phyloP scores from a whole-genome alignment of 2,113 vertebrate genomes.

The Perca fluviatilis region DNA sequence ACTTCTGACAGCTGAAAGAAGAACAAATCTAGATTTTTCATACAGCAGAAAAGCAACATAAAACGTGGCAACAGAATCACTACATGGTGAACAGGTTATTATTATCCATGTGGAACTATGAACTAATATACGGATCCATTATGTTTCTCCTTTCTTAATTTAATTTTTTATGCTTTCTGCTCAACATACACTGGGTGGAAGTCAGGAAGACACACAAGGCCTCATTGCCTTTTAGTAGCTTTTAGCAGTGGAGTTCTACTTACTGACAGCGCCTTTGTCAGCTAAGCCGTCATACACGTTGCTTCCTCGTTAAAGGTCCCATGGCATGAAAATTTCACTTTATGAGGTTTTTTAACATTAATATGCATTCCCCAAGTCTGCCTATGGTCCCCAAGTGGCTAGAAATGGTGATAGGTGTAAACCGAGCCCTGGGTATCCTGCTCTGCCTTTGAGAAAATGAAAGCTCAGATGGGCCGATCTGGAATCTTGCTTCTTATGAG shows the following conservation, averaged over 20 bases:
- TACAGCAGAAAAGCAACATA: background rate
- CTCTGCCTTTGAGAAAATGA: too few relatives aligned
- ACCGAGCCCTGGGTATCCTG: too few relatives aligned
- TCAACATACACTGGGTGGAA: background rate
- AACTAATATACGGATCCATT: background rate
- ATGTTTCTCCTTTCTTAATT: background rate
- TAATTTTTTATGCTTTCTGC: background rate
- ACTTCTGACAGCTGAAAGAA: slow-evolving; percentile 18
- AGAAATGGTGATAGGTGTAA: too few relatives aligned
- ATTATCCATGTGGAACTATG: background rate
- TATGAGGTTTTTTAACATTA: too few relatives aligned
- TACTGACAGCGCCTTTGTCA: background rate
- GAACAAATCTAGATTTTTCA: background rate
- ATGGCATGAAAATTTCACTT: too few relatives aligned
- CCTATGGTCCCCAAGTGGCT: too few relatives aligned
- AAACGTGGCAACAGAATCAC: background rate
- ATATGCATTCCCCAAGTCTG: too few relatives aligned
- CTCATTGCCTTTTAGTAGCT: background rate
- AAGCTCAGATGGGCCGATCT: too few relatives aligned
- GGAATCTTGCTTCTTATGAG: too few relatives aligned
- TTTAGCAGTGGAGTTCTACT: background rate
- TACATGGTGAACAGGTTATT: background rate
- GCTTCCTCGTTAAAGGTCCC: background rate
- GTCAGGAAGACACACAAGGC: background rate
- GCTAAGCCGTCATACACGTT: background rate